Conservation (phyloP, 2,888 invertebrate genomes). For the Leucoptera coffeella region DNA sequence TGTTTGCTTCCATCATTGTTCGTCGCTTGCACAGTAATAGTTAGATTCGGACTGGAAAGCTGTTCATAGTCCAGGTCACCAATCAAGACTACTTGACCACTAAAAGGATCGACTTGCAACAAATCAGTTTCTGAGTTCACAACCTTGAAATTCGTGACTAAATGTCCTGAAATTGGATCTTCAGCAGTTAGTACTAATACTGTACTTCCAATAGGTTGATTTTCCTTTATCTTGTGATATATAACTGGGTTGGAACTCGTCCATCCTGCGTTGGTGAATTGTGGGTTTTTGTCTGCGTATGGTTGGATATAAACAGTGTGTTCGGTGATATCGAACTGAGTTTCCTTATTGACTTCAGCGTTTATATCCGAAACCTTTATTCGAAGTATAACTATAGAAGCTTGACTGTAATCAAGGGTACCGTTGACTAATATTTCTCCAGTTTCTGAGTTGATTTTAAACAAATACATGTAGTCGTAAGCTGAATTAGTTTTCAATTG, state of each 20-base stretch:
- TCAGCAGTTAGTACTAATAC: conserved; percentile 63
- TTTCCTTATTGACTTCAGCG: conserved; percentile 59
- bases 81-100: conserved; percentile 69
- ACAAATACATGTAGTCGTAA: conserved; percentile 61
- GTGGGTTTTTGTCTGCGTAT: conserved; percentile 69
- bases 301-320: conserved; percentile 74
- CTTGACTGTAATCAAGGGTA: conserved; percentile 64
- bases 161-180: conserved; percentile 61
- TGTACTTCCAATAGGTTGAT: conserved; percentile 68
- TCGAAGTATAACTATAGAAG: conserved; percentile 68
- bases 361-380: conserved; percentile 65
- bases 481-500: conserved; percentile 54
- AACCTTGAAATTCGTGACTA: conserved; percentile 56
- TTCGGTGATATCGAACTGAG: conserved; percentile 60
- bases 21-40: conserved; percentile 51
- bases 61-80: conserved; percentile 74
- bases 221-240: conserved; percentile 64
- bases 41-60: conserved; percentile 52
- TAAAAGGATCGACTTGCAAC: conserved; percentile 55
- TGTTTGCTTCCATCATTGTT: conserved; percentile 48
- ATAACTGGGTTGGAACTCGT: conserved; percentile 63
- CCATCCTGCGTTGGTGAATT: conserved; percentile 69
- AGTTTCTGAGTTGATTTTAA: conserved; percentile 62
- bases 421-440: conserved; percentile 66
- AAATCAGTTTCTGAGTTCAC: conserved; percentile 48